Conservation (phyloP, 2,113 vertebrate genomes). For the Galbula dea region DNA sequence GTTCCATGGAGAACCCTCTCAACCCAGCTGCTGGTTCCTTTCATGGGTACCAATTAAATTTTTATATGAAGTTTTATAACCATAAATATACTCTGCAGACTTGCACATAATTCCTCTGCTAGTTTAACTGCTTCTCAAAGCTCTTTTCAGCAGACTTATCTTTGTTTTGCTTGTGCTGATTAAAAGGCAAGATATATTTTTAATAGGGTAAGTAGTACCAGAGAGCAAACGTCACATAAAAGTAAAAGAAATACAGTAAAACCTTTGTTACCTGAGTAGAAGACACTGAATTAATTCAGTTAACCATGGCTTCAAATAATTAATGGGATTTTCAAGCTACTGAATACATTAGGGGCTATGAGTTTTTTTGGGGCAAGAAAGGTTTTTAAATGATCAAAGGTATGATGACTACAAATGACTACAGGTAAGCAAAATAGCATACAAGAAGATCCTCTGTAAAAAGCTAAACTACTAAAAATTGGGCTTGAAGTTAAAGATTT, state of each 20-base stretch:
- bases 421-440: background rate
- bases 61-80: constrained; percentile 47
- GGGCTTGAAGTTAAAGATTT: background rate
- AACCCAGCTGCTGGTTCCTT: constrained; percentile 15
- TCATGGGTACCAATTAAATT: constrained; percentile 50
- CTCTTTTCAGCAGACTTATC: constrained; percentile 33
- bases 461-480: background rate
- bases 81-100: constrained; percentile 47
- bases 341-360: background rate
- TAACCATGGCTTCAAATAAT: constrained; percentile 13
- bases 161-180: constrained; percentile 61
- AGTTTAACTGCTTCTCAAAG: constrained; percentile 43
- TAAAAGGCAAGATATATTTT: constrained; percentile 61
- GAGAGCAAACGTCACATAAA: constrained; percentile 27
- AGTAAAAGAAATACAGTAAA: constrained; percentile 29
- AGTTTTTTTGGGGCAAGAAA: background rate
- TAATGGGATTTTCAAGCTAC: constrained; percentile 27
- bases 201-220: constrained; percentile 42
- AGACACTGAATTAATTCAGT: constrained; percentile 36
- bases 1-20: background rate
- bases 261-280: constrained; percentile 31
- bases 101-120: constrained; percentile 42
- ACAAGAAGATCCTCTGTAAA: background rate
- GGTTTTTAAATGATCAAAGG: background rate
- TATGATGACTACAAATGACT: too few species aligned